These are phyloP conservation scores for Eretmochelys imbricata DNA, from an alignment of 2,113 vertebrate genomes.

Conservation along the genomic window DNA sequence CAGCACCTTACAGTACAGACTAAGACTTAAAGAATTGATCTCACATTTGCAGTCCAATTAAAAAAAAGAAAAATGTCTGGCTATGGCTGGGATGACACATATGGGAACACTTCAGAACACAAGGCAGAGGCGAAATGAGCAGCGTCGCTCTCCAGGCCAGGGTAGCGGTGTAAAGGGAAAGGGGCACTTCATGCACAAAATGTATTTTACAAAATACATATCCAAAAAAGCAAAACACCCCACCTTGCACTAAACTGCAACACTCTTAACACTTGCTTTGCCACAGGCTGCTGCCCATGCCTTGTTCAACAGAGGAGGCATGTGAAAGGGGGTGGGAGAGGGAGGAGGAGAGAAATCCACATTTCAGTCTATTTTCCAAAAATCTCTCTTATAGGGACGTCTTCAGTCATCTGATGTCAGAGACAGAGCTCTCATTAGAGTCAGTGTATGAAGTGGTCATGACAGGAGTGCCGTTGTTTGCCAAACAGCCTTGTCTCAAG, in stretches of 20 bases:
- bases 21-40: slow-evolving; percentile 76
- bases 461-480: slow-evolving; percentile 94
- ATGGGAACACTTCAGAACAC: slow-evolving; percentile 69
- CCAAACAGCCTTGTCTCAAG: slow-evolving; percentile 91
- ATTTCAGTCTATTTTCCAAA: slow-evolving; percentile 76
- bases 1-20: slow-evolving; percentile 75
- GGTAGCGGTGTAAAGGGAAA: slow-evolving; percentile 43
- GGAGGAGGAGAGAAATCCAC: slow-evolving; percentile 60
- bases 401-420: slow-evolving; percentile 97
- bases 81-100: slow-evolving; percentile 70
- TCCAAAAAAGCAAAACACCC: slow-evolving; percentile 63
- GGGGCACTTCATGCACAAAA: slow-evolving; percentile 81
- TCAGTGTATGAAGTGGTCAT: slow-evolving; percentile 90
- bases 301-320: slow-evolving; percentile 72
- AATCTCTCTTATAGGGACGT: slow-evolving; percentile 38
- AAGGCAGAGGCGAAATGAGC: slow-evolving; percentile 59
- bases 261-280: slow-evolving; percentile 73
- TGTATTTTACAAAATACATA: slow-evolving; percentile 76
- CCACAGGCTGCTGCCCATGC: slow-evolving; percentile 74
- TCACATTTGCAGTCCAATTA: slow-evolving; percentile 73
- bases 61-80: slow-evolving; percentile 66
- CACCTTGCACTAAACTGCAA: slow-evolving; percentile 76
- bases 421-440: slow-evolving; percentile 87
- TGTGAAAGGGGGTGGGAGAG: slow-evolving; percentile 61
- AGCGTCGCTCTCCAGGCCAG: slow-evolving; percentile 56